Evolutionary conservation across 1,140 invertebrate genomes (phyloP), one percentile per base, ranked within the genome.

Genomic region (Batillaria attramentaria): DNA sequence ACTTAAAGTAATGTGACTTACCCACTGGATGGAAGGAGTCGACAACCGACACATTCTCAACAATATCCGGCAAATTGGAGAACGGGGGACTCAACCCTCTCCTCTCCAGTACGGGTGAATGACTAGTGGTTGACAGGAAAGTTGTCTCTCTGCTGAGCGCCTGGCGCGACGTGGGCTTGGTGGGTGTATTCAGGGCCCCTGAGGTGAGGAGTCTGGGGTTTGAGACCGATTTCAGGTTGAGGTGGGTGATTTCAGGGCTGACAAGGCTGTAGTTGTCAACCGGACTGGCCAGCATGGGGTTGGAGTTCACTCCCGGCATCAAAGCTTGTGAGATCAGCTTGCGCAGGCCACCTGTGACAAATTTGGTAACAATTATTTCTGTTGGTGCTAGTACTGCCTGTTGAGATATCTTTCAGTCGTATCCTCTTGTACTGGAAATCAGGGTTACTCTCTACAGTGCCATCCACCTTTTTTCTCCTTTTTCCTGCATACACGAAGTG

Each of bases 131-230:
- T 20, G 82, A 81, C 28, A 72, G 24, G 75, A 73, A 81, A n/a
- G 82, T 81, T 39, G 76, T 69, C 60, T 83, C 79, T 42, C 76
- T 31, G 57, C 78, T 80, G 46, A 41, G 41, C 60, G 78, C 37
- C 72, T 60, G 73, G 50, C 33, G 69, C 18, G 41, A 35, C 24
- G 70, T 75, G 3, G 57, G 28, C 35, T 72, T 76, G 18, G 62
- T 69, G 1, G 79, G 72, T 24, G 72, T 72, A 13, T 41, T 0
- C 37, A 39, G 39, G 6, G 79, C 31, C 60, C 78, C 65, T 70
- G 83, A 81, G 18, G 86, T 85, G 10, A 84, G 42, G 35, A 89
- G 79, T 42, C 85, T 69, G 28, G 88, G 88, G 72, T 89, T 88
- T 6, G 88, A 85, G 0, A 87, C 81, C 68, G 43, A 57, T 62